These are phyloP conservation scores for Sula dactylatra DNA, from an alignment of 2,113 vertebrate genomes.

Conservation along the genomic window DNA sequence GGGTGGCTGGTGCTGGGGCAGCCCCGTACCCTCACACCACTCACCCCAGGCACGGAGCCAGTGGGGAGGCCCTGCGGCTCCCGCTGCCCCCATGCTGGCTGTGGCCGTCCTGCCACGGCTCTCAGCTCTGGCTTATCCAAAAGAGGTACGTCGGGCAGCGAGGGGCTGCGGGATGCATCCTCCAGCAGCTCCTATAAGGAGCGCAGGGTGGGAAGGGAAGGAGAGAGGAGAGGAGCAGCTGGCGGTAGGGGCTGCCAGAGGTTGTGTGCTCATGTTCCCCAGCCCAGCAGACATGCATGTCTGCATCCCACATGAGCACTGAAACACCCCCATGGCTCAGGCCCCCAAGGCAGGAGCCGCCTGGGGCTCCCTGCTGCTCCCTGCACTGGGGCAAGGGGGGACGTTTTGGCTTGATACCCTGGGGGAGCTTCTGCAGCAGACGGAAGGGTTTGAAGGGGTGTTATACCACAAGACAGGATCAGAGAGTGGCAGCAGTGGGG, in stretches of 20 bases:
- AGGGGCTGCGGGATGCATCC: fast-evolving
- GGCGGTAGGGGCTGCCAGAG: not conserved
- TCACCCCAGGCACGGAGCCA: fast-evolving
- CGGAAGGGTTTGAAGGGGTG: not conserved
- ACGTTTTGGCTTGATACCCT: not conserved
- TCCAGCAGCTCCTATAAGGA: not conserved
- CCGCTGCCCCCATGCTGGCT: fast-evolving
- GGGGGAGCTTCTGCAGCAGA: not conserved
- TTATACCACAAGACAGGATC: not conserved
- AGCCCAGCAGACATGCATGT: not conserved
- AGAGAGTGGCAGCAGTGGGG: not conserved
- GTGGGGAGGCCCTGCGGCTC: not conserved
- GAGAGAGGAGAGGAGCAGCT: too few relatives aligned
- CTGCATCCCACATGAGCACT: not conserved
- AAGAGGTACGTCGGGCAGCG: fast-evolving
- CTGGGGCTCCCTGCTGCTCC: not conserved
- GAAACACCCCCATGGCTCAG: not conserved
- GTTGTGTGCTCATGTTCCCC: not conserved
- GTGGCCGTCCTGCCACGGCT: fast-evolving
- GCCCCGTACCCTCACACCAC: fast-evolving
- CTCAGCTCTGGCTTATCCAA: not conserved
- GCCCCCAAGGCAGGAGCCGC: not conserved
- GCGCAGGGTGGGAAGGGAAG: not conserved
- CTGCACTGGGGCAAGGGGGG: not conserved
- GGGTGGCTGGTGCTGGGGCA: not conserved